Evolutionary conservation across 1,140 invertebrate genomes (phyloP).

Genomic region (Epicauta chinensis): DNA sequence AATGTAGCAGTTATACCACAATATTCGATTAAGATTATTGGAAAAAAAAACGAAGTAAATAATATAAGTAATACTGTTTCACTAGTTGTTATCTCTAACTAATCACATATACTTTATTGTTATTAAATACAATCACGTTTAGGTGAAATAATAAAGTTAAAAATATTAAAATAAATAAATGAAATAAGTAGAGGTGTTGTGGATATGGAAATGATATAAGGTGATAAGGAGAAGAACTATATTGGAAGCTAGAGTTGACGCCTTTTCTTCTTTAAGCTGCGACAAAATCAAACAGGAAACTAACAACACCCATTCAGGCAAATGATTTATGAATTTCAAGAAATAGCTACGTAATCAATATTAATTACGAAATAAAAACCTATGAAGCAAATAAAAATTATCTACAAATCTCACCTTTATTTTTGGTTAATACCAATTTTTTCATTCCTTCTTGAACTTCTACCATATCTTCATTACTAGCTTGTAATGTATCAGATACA

Average conservation of each 20-base stretch:
- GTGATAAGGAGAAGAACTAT: conserved; percentile 17
- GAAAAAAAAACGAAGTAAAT: not conserved
- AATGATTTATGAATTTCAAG: not conserved
- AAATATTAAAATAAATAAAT: conserved; percentile 10
- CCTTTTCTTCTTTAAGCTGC: conserved; percentile 40
- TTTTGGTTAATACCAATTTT: conserved; percentile 46
- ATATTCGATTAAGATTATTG: conserved; percentile 12
- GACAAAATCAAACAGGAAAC: conserved; percentile 44
- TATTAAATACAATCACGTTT: not conserved
- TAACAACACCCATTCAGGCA: conserved; percentile 23
- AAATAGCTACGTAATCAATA: not conserved
- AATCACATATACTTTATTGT: not conserved
- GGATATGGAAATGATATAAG: conserved; percentile 14
- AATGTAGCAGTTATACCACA: conserved; percentile 3
- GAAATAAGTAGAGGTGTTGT: conserved; percentile 4
- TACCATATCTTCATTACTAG: conserved; percentile 54
- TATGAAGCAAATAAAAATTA: not conserved
- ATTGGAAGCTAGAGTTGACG: conserved; percentile 33
- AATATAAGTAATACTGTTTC: too few relatives aligned
- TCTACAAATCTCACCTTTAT: conserved; percentile 38
- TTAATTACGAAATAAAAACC: not conserved
- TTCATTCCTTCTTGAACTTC: conserved; percentile 64
- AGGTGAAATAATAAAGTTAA: not conserved
- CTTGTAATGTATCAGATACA: conserved; percentile 61
- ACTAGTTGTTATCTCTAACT: not conserved